Evolutionary conservation across 2,113 vertebrate genomes (phyloP).

Genomic region (Heterocephalus glaber): DNA sequence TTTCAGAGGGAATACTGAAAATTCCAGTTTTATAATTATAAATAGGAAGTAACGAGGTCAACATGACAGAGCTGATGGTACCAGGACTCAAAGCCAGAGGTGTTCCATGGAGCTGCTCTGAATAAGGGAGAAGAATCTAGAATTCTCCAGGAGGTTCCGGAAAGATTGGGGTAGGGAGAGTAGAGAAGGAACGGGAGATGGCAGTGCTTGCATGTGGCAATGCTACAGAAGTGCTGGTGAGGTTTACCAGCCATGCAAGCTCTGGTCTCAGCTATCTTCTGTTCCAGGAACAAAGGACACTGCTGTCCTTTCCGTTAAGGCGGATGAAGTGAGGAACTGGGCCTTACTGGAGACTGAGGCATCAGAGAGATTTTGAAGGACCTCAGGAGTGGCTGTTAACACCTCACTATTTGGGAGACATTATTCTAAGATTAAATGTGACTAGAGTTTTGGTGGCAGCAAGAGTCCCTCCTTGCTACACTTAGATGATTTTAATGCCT

Average conservation of each 20-base stretch:
- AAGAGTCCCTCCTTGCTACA: neutral
- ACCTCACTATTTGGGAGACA: neutral
- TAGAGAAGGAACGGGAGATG: neutral
- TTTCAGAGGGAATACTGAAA: neutral
- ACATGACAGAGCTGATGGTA: neutral
- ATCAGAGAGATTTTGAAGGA: neutral
- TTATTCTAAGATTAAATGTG: neutral
- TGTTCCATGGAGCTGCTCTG: neutral
- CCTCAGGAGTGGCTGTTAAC: neutral
- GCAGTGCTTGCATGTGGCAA: no score
- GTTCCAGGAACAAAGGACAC: neutral
- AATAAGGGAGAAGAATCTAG: neutral
- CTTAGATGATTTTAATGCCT: neutral
- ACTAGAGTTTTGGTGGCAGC: neutral
- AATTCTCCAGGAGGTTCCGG: neutral
- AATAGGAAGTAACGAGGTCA: neutral
- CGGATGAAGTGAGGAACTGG: neutral
- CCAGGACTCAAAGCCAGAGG: neutral
- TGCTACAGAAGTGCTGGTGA: neutral
- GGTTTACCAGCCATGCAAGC: neutral
- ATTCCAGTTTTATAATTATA: neutral
- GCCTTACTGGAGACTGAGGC: neutral
- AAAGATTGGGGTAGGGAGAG: neutral
- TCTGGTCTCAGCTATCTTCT: neutral
- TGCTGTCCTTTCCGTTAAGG: neutral